Conservation (phyloP, 2,113 vertebrate genomes). For the Tapirus terrestris region DNA sequence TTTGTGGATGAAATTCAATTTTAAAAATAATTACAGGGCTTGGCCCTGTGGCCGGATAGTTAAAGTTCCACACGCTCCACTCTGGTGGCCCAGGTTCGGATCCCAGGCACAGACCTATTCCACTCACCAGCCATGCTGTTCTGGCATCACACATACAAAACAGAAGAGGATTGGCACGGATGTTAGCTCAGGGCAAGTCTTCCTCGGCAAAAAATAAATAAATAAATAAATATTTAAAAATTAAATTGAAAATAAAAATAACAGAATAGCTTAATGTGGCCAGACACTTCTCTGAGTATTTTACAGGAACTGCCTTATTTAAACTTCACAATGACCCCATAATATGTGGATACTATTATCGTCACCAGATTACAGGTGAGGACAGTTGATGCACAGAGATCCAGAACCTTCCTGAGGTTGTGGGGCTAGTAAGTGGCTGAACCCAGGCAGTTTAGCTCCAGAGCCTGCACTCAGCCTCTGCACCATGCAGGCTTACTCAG, state of each 20-base stretch:
- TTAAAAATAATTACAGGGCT: background rate
- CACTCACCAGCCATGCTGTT: too few relatives aligned
- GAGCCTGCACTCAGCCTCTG: background rate
- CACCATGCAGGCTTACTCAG: background rate
- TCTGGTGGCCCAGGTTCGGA: too few relatives aligned
- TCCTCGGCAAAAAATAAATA: too few relatives aligned
- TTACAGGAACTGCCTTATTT: background rate
- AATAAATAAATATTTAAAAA: too few relatives aligned
- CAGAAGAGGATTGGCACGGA: too few relatives aligned
- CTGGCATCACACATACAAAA: too few relatives aligned
- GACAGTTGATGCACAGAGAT: background rate
- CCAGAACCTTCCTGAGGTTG: background rate
- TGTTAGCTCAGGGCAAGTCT: too few relatives aligned
- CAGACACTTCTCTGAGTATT: background rate
- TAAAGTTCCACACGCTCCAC: too few relatives aligned
- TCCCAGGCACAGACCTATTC: too few relatives aligned
- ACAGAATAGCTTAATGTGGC: background rate
- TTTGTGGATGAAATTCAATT: background rate
- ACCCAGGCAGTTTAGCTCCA: background rate
- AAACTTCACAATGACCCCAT: background rate
- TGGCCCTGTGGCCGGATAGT: too few relatives aligned
- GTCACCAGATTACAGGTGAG: background rate
- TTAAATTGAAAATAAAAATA: background rate
- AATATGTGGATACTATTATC: background rate
- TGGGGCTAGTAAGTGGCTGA: background rate